Percentiles rank a stretch among this genome's conserved stretches.
Conservation (phyloP, 2,888 invertebrate genomes). For the Drosophila neotestacea region DNA sequence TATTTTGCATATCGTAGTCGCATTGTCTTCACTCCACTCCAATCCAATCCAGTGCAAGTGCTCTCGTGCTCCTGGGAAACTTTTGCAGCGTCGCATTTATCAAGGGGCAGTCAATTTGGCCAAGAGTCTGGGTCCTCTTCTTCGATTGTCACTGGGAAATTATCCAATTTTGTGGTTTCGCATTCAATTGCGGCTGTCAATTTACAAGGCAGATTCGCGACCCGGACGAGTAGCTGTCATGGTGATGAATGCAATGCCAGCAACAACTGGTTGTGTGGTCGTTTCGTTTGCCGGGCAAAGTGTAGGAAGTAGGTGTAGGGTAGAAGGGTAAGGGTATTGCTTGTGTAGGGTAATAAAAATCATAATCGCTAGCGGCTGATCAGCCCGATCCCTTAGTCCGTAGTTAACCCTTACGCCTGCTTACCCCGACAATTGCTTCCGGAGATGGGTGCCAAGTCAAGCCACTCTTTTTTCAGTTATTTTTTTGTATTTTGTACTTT, state of each 20-base stretch:
- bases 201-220: slow-evolving; percentile 74
- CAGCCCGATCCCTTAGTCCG: slow-evolving; percentile 61
- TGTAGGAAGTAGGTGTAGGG: not conserved
- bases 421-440: slow-evolving; percentile 72
- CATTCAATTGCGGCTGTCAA: slow-evolving; percentile 84
- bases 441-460: slow-evolving; percentile 75
- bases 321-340: not conserved
- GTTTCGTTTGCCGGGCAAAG: not conserved
- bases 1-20: slow-evolving; percentile 79
- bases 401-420: slow-evolving; percentile 28
- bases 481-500: not conserved
- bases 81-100: slow-evolving; percentile 82
- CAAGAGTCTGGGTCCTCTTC: slow-evolving; percentile 17
- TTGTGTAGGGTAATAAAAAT: slow-evolving; percentile 50
- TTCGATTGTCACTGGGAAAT: slow-evolving; percentile 85
- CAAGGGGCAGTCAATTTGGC: slow-evolving; percentile 73
- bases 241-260: slow-evolving; percentile 71
- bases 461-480: slow-evolving; percentile 18
- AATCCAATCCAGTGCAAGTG: slow-evolving; percentile 52
- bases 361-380: slow-evolving; percentile 70
- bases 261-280: slow-evolving; percentile 47
- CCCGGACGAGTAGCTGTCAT: slow-evolving; percentile 75
- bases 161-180: slow-evolving; percentile 84
- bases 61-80: slow-evolving; percentile 80
- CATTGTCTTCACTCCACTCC: slow-evolving; percentile 56